These are phyloP conservation scores for Lithophane semibrunnea DNA, from an alignment of 2,888 invertebrate species.

Conservation along the genomic window DNA sequence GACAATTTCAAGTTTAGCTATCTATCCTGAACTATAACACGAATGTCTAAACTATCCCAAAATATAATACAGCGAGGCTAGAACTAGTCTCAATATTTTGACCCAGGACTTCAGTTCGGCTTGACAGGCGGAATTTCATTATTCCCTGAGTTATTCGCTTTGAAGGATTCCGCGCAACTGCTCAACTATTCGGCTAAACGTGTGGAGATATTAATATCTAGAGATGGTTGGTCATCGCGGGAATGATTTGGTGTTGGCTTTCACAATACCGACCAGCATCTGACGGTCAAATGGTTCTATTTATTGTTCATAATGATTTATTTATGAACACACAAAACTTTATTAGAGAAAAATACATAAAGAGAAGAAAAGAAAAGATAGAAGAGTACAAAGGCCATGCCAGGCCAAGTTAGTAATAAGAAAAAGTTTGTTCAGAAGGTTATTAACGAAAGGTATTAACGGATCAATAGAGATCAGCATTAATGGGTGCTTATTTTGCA, in stretches of 20 bases:
- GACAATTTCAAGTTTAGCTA: not conserved
- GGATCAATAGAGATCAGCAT: not conserved
- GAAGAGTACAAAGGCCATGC: no score
- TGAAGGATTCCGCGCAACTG: conserved; percentile 36
- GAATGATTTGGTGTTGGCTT: not conserved
- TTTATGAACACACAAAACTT: not conserved
- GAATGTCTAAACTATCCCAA: conserved; percentile 20
- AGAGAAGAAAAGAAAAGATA: no score
- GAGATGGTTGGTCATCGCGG: not conserved
- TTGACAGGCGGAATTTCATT: conserved; percentile 64
- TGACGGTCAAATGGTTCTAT: not conserved
- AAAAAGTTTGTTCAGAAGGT: not conserved
- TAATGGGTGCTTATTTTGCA: not conserved
- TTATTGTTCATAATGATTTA: not conserved
- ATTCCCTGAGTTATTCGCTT: conserved; percentile 50
- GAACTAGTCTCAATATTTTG: conserved; percentile 42
- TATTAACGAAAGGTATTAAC: not conserved
- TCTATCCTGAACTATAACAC: not conserved
- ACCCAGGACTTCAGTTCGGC: conserved; percentile 14
- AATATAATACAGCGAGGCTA: conserved; percentile 29
- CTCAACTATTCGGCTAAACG: conserved; percentile 49
- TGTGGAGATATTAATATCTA: conserved; percentile 34
- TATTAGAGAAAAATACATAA: not conserved
- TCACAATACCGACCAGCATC: conserved; percentile 4
- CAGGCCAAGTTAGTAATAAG: no score